These are phyloP conservation scores for Macaria notata DNA, from an alignment of 2,888 invertebrate species.

Conservation along the genomic window DNA sequence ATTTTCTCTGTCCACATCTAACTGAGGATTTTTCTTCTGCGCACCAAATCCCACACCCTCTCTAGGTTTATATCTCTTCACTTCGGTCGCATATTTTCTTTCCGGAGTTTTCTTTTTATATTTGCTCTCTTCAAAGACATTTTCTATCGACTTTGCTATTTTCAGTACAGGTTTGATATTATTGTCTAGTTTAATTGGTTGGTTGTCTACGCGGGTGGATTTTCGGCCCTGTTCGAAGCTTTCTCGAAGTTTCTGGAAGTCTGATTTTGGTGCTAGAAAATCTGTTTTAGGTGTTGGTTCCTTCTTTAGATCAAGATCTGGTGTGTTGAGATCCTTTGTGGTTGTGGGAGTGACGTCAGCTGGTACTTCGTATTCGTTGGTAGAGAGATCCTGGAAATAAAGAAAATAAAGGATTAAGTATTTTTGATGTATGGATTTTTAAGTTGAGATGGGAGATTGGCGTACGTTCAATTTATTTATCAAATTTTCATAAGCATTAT, in stretches of 20 bases:
- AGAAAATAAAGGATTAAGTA: not conserved
- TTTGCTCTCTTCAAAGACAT: conserved; percentile 40
- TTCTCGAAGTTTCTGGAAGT: conserved; percentile 60
- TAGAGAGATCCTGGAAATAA: conserved; percentile 58
- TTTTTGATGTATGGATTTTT: too few species aligned
- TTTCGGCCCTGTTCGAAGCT: conserved; percentile 53
- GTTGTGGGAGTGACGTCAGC: conserved; percentile 49
- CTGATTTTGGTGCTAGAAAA: conserved; percentile 33
- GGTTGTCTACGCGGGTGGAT: not conserved
- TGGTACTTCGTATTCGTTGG: conserved; percentile 67
- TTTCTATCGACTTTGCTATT: conserved; percentile 39
- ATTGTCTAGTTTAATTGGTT: not conserved
- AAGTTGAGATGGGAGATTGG: too few species aligned
- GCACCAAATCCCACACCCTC: conserved; percentile 40
- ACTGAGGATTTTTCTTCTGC: conserved; percentile 54
- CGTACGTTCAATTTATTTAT: too few species aligned
- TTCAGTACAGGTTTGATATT: conserved; percentile 19
- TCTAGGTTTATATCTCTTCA: conserved; percentile 41
- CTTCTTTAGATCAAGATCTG: too few species aligned
- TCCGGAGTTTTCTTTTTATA: conserved; percentile 46
- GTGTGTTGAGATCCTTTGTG: not conserved
- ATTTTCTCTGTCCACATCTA: conserved; percentile 70
- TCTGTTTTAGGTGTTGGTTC: too few species aligned
- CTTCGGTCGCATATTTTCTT: conserved; percentile 53
- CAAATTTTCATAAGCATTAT: too few species aligned